Conservation (phyloP, 2,888 invertebrate genomes). For the Heliconius hortense region DNA sequence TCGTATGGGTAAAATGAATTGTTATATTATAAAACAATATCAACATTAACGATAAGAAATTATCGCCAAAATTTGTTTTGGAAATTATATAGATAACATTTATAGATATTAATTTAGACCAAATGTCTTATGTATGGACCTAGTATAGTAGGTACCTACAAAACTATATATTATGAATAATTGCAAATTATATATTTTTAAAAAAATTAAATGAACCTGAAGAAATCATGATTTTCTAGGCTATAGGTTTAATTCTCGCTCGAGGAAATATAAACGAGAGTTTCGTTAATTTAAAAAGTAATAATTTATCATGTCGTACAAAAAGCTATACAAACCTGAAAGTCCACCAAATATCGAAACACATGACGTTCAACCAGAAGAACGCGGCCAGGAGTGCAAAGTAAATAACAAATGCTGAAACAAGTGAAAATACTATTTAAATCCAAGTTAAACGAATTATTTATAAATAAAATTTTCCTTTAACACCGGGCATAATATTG, state of each 20-base stretch:
- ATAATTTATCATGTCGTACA: not conserved
- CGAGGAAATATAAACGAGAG: too few relatives aligned
- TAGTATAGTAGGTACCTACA: not conserved
- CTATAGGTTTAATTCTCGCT: too few relatives aligned
- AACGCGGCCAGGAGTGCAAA: constrained; percentile 85
- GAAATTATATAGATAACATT: not conserved
- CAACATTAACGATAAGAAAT: not conserved
- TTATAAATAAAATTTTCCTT: not conserved
- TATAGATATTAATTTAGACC: not conserved
- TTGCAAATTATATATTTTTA: not conserved
- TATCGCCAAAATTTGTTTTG: not conserved
- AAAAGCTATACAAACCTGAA: constrained; percentile 80
- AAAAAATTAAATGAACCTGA: not conserved
- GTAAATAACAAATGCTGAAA: constrained; percentile 84
- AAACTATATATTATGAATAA: not conserved
- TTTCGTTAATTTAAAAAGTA: not conserved
- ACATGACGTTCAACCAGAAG: constrained; percentile 89
- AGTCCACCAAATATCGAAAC: constrained; percentile 90
- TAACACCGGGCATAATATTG: not conserved
- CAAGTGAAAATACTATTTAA: constrained; percentile 23
- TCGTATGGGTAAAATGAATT: not conserved
- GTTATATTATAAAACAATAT: not conserved
- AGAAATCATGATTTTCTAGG: too few relatives aligned
- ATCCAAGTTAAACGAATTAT: not conserved
- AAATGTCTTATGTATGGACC: not conserved